A percentile compares a stretch with the other conserved stretches of the same genome.
Evolutionary conservation across 2,888 invertebrate genomes (phyloP).

Genomic region (Teleiodes luculella): DNA sequence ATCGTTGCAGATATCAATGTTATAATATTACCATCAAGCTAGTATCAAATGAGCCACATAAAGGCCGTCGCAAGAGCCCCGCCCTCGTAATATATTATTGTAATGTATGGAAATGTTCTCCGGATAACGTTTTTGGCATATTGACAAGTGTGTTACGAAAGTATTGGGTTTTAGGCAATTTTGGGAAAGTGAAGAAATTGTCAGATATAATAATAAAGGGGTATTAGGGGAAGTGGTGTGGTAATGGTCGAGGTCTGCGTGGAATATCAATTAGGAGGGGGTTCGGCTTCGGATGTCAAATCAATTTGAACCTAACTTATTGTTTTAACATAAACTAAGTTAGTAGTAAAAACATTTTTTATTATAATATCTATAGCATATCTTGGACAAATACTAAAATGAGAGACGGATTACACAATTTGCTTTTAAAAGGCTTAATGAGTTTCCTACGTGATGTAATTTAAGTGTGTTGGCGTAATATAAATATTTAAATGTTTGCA

Average conservation of each 20-base stretch:
- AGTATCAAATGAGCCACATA: background rate
- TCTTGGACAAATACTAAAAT: no score
- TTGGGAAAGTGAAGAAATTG: constrained; percentile 10
- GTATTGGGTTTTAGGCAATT: constrained; percentile 7
- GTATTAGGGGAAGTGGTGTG: constrained; percentile 3
- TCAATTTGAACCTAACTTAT: background rate
- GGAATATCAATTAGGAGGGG: background rate
- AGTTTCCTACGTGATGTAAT: no score
- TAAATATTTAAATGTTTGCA: no score
- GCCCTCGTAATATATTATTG: constrained; percentile 15
- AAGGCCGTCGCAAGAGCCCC: background rate
- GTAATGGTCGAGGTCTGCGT: background rate
- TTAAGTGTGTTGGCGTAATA: no score
- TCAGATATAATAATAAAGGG: constrained; percentile 8
- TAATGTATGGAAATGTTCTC: constrained; percentile 14
- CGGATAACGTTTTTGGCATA: constrained; percentile 12
- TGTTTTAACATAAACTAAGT: no score
- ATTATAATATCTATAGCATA: no score
- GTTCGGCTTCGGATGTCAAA: background rate
- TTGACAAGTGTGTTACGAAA: constrained; percentile 13
- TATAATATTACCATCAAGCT: background rate
- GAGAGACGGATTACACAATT: no score
- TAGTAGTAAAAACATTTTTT: no score
- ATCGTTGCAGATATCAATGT: background rate
- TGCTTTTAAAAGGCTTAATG: no score